Evolutionary conservation across 2,797 vertebrate genomes (phyloP).

Genomic region (Fistularia tabacaria): DNA sequence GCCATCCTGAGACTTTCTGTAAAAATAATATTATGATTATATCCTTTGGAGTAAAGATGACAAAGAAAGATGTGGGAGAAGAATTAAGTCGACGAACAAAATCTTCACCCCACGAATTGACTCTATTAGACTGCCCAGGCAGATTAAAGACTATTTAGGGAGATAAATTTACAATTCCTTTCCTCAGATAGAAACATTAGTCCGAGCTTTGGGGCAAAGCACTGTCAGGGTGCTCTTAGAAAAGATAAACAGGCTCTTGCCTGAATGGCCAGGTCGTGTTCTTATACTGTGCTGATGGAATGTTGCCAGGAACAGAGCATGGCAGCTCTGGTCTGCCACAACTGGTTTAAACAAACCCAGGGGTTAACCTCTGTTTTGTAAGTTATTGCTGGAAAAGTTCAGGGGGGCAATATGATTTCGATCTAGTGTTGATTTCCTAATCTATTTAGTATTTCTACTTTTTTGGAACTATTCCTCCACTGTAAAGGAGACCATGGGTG

Average conservation of each 20-base stretch:
- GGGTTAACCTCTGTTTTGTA: slow-evolving; percentile 49
- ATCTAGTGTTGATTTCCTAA: slow-evolving; percentile 34
- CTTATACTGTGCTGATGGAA: slow-evolving; percentile 44
- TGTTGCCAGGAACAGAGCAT: slow-evolving; percentile 19
- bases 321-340: slow-evolving; percentile 29
- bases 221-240: slow-evolving; percentile 37
- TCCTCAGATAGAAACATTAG: slow-evolving; percentile 14
- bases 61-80: slow-evolving; percentile 6
- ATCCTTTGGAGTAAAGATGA: not conserved
- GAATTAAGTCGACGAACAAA: slow-evolving; percentile 24
- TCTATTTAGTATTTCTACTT: slow-evolving; percentile 26
- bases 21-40: not conserved
- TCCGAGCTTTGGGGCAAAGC: not conserved
- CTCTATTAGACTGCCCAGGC: slow-evolving; percentile 7
- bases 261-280: slow-evolving; percentile 21
- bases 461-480: not conserved
- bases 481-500: slow-evolving; percentile 32
- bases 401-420: slow-evolving; percentile 25
- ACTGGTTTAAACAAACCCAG: slow-evolving; percentile 40
- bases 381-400: slow-evolving; percentile 26
- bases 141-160: slow-evolving; percentile 21
- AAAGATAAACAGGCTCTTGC: slow-evolving; percentile 37
- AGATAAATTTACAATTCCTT: slow-evolving; percentile 9
- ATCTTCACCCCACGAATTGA: not conserved
- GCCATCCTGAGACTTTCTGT: no score